Conservation (phyloP, 2,113 vertebrate genomes). For the Scalopus aquaticus region DNA sequence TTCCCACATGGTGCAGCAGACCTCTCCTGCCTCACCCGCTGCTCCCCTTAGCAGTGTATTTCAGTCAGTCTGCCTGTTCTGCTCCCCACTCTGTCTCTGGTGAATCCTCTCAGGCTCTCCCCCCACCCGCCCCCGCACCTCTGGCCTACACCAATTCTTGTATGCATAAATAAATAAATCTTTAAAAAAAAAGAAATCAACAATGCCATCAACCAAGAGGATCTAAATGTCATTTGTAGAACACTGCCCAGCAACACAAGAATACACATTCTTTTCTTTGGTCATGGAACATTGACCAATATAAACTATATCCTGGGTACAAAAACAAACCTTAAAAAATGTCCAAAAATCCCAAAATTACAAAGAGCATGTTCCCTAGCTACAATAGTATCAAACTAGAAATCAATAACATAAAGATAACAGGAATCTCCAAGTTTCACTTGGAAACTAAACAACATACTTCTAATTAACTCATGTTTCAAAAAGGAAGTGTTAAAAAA, state of each 20-base stretch:
- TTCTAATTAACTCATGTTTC: not conserved
- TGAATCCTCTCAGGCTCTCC: no score
- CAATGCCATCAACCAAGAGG: not conserved
- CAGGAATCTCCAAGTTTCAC: not conserved
- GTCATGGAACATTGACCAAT: not conserved
- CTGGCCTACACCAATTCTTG: no score
- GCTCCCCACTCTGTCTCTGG: no score
- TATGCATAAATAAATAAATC: no score
- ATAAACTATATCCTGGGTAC: not conserved
- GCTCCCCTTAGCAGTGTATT: no score
- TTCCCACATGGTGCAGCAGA: no score
- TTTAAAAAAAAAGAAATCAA: not conserved
- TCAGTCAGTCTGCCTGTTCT: no score
- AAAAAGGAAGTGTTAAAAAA: conserved; percentile 33
- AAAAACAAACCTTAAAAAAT: not conserved
- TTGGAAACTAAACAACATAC: not conserved
- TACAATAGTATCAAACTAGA: conserved; percentile 32
- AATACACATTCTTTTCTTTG: conserved; percentile 2
- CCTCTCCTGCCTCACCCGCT: no score
- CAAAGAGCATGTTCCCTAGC: not conserved
- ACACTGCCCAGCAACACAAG: not conserved
- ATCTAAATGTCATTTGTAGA: conserved; percentile 3
- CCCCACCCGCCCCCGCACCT: no score
- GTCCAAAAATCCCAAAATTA: conserved; percentile 24
- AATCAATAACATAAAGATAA: not conserved